These are phyloP conservation scores for Ceramica pisi DNA, from an alignment of 2,888 invertebrate species.

Conservation along the genomic window DNA sequence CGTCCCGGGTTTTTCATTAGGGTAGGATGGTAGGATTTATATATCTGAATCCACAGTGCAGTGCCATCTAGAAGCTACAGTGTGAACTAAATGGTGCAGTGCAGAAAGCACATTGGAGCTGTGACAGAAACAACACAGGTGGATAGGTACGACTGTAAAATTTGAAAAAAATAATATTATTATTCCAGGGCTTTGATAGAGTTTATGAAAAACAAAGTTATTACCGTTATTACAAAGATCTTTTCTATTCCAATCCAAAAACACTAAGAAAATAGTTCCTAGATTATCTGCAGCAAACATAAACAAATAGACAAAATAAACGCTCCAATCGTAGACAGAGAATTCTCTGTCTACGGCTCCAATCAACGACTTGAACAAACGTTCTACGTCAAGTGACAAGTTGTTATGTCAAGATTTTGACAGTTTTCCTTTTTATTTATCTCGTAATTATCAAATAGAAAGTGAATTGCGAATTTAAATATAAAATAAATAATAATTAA, in stretches of 20 bases:
- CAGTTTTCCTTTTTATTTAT: conserved; percentile 75
- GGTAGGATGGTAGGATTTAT: neutral
- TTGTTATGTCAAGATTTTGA: conserved; percentile 76
- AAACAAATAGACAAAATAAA: conserved; percentile 32
- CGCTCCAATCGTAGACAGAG: too few relatives aligned
- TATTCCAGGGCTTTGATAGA: neutral
- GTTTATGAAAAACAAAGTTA: too few relatives aligned
- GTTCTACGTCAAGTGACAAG: conserved; percentile 53
- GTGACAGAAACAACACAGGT: neutral
- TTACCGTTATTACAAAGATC: neutral
- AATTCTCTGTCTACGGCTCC: too few relatives aligned
- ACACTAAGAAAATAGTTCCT: neutral
- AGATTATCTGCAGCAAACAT: conserved; percentile 25
- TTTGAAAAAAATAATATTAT: too few relatives aligned
- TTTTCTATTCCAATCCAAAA: neutral
- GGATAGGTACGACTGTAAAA: neutral
- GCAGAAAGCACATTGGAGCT: neutral
- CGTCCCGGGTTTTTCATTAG: too few relatives aligned
- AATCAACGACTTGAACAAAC: conserved; percentile 28
- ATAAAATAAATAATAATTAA: conserved; percentile 29
- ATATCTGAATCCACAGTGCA: neutral
- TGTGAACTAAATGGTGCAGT: neutral
- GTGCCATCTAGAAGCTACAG: conserved; percentile 31
- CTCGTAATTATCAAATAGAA: conserved; percentile 74
- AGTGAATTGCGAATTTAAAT: conserved; percentile 70